A percentile compares a stretch with the other conserved stretches of the same genome.
These are phyloP conservation scores for Podarcis cretensis DNA, from an alignment of 2,113 vertebrate genomes.

Conservation along the genomic window DNA sequence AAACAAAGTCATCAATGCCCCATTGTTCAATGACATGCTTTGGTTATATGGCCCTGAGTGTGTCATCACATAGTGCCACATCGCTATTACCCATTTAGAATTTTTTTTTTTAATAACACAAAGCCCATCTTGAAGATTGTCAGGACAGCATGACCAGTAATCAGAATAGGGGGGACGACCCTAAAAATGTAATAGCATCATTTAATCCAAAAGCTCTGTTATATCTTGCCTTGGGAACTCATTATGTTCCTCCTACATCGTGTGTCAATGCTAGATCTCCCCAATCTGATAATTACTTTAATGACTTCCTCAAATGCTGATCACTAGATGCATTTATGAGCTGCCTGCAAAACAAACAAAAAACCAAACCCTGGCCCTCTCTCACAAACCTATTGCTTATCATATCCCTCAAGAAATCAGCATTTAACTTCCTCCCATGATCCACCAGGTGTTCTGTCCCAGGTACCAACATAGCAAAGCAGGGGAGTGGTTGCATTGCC, in stretches of 20 bases:
- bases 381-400: no score
- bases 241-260: conserved; percentile 59
- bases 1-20: background rate
- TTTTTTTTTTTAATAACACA: background rate
- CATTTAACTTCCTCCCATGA: no score
- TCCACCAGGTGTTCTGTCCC: no score
- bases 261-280: conserved; percentile 36
- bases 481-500: no score
- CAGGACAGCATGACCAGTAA: background rate
- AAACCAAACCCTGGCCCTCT: background rate
- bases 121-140: conserved; percentile 15
- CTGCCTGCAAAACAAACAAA: conserved; percentile 19
- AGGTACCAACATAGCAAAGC: no score
- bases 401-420: no score
- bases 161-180: conserved; percentile 43
- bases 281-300: conserved; percentile 55
- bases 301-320: background rate
- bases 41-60: background rate
- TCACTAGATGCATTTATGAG: conserved; percentile 41
- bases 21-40: rapidly evolving
- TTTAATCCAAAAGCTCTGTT: conserved; percentile 56
- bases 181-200: conserved; percentile 69
- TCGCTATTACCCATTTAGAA: conserved; percentile 4
- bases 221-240: conserved; percentile 63
- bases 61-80: background rate